phyloP scores from a whole-genome alignment of 2,888 invertebrate species.

The Lochmaea crataegi region DNA sequence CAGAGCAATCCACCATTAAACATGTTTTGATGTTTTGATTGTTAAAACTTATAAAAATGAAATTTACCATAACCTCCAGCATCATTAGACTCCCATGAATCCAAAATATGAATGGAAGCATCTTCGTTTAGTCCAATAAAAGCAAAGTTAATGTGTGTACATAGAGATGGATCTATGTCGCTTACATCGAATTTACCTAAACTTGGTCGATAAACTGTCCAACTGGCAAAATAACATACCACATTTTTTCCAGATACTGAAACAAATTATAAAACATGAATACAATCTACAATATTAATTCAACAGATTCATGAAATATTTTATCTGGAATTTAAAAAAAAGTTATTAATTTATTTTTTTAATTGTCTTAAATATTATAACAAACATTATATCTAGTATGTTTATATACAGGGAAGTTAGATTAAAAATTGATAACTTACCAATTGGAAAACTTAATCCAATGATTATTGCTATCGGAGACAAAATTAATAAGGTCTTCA shows the following conservation, averaged over 20 bases:
- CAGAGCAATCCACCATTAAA: too few relatives aligned
- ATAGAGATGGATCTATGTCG: conserved; percentile 52
- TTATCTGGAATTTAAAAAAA: too few relatives aligned
- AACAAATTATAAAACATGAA: background rate
- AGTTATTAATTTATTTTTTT: too few relatives aligned
- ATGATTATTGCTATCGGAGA: too few relatives aligned
- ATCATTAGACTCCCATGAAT: conserved; percentile 54
- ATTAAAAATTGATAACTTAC: background rate
- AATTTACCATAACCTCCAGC: conserved; percentile 40
- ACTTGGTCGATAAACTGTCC: conserved; percentile 53
- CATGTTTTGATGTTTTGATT: too few relatives aligned
- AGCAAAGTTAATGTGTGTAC: conserved; percentile 55
- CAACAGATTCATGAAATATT: too few relatives aligned
- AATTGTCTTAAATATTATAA: too few relatives aligned
- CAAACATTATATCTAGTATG: too few relatives aligned
- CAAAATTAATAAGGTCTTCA: too few relatives aligned
- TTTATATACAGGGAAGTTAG: background rate
- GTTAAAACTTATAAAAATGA: too few relatives aligned
- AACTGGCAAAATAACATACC: conserved; percentile 55
- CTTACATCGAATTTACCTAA: conserved; percentile 53
- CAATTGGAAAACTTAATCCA: too few relatives aligned
- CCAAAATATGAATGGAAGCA: conserved; percentile 47
- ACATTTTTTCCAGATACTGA: conserved; percentile 40
- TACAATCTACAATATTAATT: too few relatives aligned
- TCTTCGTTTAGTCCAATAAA: conserved; percentile 52